Evolutionary conservation across 2,888 invertebrate genomes (phyloP), one percentile per base, ranked within the genome.

Genomic region (Papilio gigon): DNA sequence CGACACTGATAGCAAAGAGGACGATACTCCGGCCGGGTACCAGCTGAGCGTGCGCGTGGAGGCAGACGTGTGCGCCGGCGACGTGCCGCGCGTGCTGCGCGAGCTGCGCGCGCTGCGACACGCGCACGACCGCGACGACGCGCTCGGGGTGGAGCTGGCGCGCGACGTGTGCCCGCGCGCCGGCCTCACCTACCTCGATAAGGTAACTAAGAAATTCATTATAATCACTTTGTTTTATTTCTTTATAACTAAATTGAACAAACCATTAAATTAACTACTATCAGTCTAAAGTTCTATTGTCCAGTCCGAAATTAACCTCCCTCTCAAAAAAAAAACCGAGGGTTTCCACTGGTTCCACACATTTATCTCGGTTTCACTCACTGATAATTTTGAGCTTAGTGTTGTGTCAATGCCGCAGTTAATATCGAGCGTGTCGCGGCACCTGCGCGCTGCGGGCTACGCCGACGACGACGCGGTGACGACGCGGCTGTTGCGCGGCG

Each of bases 341-440:
- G n/a, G n/a, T n/a, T n/a, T n/a, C n/a, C n/a, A n/a, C n/a, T n/a
- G n/a, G n/a, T n/a, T n/a, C n/a, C n/a, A n/a, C n/a, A n/a, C n/a
- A n/a, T n/a, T n/a, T n/a, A n/a, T n/a, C n/a, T n/a, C n/a, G n/a
- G n/a, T n/a, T n/a, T n/a, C n/a, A n/a, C n/a, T n/a, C n/a, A n/a
- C n/a, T n/a, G n/a, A n/a, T n/a, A n/a, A n/a, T n/a, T n/a, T n/a
- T n/a, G n/a, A n/a, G n/a, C n/a, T n/a, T n/a, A n/a, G n/a, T n/a
- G n/a, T n/a, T n/a, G n/a, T n/a, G n/a, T n/a, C n/a, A n/a, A n/a
- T 59, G 2, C 68, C 73, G 72, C 85, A 94, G 94, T 93, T 88
- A 71, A 84, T 93, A 71, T 93, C 92, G 35, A 94, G 94, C 73
- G 80, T 93, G 0, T 82, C 87, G 6, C 93, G 93, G 76, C 93